A percentile compares a stretch with the other conserved stretches of the same genome.
phyloP scores from a whole-genome alignment of 2,113 vertebrate genomes.

The Strigops habroptila region DNA sequence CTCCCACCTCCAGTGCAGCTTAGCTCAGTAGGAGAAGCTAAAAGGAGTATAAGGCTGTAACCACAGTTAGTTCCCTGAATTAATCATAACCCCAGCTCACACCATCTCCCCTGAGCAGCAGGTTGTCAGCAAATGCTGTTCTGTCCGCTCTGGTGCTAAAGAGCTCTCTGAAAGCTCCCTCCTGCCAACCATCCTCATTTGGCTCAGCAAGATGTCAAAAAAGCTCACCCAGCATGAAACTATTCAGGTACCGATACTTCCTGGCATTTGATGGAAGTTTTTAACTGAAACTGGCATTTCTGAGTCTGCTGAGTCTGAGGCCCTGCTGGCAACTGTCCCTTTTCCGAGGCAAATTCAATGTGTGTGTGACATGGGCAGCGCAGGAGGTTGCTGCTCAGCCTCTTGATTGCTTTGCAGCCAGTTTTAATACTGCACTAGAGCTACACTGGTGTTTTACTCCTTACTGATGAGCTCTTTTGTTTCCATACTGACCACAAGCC shows the following conservation, averaged over 20 bases:
- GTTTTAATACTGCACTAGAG: not conserved
- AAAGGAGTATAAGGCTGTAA: conserved; percentile 12
- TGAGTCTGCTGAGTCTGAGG: too few species aligned
- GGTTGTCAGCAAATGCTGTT: conserved; percentile 1
- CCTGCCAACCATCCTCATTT: not conserved
- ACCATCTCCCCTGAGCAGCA: not conserved
- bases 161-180: not conserved
- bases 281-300: conserved; percentile 7
- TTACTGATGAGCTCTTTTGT: not conserved
- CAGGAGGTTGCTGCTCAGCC: not conserved
- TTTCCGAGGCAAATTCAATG: not conserved
- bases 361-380: not conserved
- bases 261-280: not conserved
- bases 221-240: not conserved
- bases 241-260: not conserved
- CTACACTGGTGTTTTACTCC: not conserved
- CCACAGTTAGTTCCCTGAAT: not conserved
- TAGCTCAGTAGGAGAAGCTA: not conserved
- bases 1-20: not conserved
- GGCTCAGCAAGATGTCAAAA: conserved; percentile 20
- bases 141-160: not conserved
- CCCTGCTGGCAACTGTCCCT: conserved; percentile 5
- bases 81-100: conserved; percentile 25
- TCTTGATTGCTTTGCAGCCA: not conserved
- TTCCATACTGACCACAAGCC: not conserved